These are phyloP conservation scores for Crotophaga sulcirostris DNA, from an alignment of 2,113 vertebrate genomes.

Conservation along the genomic window DNA sequence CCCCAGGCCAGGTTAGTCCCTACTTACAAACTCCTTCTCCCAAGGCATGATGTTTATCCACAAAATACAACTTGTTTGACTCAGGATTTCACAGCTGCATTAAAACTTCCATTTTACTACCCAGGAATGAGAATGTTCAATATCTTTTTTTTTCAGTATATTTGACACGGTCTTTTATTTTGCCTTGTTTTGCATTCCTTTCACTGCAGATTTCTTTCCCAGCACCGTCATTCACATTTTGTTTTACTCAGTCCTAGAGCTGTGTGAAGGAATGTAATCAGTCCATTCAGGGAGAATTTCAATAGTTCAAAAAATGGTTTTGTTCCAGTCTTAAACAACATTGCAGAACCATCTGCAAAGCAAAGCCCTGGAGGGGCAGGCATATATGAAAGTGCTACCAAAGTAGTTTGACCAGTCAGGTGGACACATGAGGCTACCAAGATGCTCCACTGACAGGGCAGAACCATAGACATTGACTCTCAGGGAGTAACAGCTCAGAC, in stretches of 20 bases:
- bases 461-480: accelerated
- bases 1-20: neutral
- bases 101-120: neutral
- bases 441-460: accelerated
- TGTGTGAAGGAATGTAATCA: neutral
- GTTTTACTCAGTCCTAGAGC: neutral
- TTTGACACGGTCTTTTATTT: neutral
- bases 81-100: neutral
- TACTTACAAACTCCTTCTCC: neutral
- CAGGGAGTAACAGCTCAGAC: neutral
- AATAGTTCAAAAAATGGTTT: neutral
- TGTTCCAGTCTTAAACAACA: neutral
- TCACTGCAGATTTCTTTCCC: neutral
- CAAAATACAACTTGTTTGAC: neutral
- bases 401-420: neutral
- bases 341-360: neutral
- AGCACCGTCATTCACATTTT: neutral
- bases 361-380: neutral
- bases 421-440: neutral
- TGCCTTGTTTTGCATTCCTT: neutral
- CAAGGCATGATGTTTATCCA: neutral
- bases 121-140: neutral
- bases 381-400: neutral
- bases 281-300: neutral
- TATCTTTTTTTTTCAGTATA: neutral